Percentiles rank a stretch among this genome's conserved stretches.
These are phyloP conservation scores for Epizoanthus ramosus DNA, from an alignment of 92 coral and sea anemone genomes.

Conservation along the genomic window DNA sequence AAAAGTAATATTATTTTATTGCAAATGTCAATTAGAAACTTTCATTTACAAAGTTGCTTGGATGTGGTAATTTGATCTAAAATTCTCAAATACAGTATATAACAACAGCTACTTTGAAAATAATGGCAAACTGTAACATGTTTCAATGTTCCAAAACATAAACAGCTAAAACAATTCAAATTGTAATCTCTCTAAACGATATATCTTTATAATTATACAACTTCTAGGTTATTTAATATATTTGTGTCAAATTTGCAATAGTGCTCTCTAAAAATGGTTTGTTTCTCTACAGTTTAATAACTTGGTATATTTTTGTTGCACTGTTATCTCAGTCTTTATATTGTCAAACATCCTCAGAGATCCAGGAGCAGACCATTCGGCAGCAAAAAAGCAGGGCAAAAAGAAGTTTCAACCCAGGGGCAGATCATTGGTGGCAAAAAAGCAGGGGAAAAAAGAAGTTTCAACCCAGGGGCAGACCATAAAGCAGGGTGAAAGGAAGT, in stretches of 20 bases:
- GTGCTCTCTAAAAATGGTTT: background rate
- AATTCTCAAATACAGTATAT: background rate
- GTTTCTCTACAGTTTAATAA: too few relatives aligned
- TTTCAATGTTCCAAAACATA: background rate
- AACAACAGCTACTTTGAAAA: background rate
- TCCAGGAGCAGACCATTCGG: too few relatives aligned
- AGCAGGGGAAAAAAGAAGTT: too few relatives aligned
- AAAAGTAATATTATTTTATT: background rate
- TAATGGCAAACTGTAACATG: background rate
- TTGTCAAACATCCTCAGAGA: too few relatives aligned
- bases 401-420: too few relatives aligned
- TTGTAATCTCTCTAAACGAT: background rate
- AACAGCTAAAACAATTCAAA: background rate
- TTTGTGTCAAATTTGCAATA: background rate
- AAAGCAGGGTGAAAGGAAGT: too few relatives aligned
- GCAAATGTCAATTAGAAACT: background rate
- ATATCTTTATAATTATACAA: constrained; percentile 6
- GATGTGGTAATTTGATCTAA: background rate
- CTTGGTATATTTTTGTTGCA: too few relatives aligned
- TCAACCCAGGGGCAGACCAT: too few relatives aligned
- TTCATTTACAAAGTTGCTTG: too few relatives aligned
- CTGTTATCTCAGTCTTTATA: too few relatives aligned
- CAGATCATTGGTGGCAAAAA: too few relatives aligned
- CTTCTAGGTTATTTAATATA: background rate
- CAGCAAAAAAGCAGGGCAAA: too few relatives aligned